Conservation (phyloP, 2,113 vertebrate genomes). For the Plestiodon gilberti region DNA sequence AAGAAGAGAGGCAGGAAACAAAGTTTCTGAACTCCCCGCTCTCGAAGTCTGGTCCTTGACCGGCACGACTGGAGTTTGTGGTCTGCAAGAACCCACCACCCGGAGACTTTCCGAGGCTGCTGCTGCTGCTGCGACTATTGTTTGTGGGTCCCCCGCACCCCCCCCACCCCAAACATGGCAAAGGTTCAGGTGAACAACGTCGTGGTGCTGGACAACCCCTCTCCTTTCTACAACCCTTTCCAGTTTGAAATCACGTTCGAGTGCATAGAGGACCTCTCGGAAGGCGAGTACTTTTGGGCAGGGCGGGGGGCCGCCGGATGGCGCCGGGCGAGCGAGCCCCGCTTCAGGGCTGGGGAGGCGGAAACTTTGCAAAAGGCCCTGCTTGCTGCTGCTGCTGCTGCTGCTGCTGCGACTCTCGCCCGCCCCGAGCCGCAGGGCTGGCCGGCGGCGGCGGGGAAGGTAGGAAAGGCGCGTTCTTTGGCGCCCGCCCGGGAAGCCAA, state of each 20-base stretch:
- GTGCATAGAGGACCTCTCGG: constrained; percentile 84
- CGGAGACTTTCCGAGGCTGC: constrained; percentile 67
- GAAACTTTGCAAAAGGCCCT: constrained; percentile 75
- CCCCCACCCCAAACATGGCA: constrained; percentile 76
- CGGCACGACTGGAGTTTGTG: constrained; percentile 58
- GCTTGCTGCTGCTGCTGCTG: no score
- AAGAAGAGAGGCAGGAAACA: constrained; percentile 26
- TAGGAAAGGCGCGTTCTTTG: no score
- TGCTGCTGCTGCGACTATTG: constrained; percentile 67
- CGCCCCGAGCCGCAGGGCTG: constrained; percentile 6
- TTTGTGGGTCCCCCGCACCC: constrained; percentile 62
- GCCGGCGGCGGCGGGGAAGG: no score
- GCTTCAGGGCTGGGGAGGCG: constrained; percentile 57
- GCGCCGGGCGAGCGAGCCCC: constrained; percentile 47
- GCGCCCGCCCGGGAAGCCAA: no score
- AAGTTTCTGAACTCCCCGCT: constrained; percentile 74
- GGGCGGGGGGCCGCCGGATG: constrained; percentile 21
- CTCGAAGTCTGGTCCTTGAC: constrained; percentile 54
- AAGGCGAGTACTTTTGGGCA: constrained; percentile 75
- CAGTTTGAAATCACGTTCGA: constrained; percentile 87
- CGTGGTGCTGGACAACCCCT: constrained; percentile 83
- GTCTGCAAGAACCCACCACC: constrained; percentile 51
- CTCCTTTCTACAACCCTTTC: constrained; percentile 85
- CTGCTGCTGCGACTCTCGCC: constrained; percentile 46
- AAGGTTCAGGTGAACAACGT: constrained; percentile 88